These are phyloP conservation scores for Siderastrea radians DNA, from an alignment of 92 coral and sea anemone species.

Conservation along the genomic window DNA sequence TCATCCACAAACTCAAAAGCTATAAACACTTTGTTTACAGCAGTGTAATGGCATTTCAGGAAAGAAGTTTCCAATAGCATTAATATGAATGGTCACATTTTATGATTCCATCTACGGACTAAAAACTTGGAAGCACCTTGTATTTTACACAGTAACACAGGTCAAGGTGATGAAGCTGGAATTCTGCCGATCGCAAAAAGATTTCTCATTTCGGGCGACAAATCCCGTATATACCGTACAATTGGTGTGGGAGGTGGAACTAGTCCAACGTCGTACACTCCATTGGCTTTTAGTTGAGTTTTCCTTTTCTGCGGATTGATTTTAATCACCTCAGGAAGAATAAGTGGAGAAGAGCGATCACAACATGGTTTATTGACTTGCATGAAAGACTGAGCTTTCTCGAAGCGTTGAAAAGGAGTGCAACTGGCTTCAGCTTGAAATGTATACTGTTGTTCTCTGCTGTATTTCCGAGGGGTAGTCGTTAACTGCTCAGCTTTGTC, in stretches of 20 bases:
- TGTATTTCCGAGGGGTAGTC: conserved; percentile 28
- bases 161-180: neutral
- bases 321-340: conserved; percentile 68
- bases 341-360: conserved; percentile 10
- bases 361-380: neutral
- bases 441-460: neutral
- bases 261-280: neutral
- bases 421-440: neutral
- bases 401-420: conserved; percentile 14
- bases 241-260: conserved; percentile 61
- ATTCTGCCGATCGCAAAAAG: neutral
- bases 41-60: too few species aligned
- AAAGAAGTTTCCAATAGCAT: too few species aligned
- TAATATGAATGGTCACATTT: too few species aligned
- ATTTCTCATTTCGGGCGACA: conserved; percentile 22
- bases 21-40: too few species aligned
- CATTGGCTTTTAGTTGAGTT: neutral
- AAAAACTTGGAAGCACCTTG: too few species aligned
- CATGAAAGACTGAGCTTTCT: conserved; percentile 20
- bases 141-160: too few species aligned
- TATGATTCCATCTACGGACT: too few species aligned
- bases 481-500: conserved; percentile 7
- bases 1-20: too few species aligned
- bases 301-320: conserved; percentile 65
- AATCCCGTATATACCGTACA: conserved; percentile 15